Percentiles rank a stretch among this genome's conserved stretches.
These are phyloP conservation scores for Acanthosepion lycidas DNA, from an alignment of 2,888 invertebrate species.

Conservation along the genomic window DNA sequence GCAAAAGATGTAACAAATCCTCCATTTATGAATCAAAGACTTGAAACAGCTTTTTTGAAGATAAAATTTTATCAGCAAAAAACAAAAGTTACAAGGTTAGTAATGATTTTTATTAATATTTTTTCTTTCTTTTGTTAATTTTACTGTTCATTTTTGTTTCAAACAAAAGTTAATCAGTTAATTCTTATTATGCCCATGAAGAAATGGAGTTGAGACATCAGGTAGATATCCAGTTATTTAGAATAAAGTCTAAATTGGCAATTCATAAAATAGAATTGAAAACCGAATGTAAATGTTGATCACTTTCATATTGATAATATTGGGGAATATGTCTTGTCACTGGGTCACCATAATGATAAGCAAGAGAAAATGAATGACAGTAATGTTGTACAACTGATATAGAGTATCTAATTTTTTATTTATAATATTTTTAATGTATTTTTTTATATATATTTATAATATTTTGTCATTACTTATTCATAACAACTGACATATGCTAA, in stretches of 20 bases:
- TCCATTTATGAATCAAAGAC: constrained; percentile 65
- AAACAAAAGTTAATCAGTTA: neutral
- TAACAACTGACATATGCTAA: neutral
- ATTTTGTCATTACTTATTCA: neutral
- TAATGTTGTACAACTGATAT: neutral
- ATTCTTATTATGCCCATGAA: neutral
- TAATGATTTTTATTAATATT: neutral
- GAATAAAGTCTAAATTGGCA: neutral
- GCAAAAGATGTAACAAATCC: constrained; percentile 71
- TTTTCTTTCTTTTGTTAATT: neutral
- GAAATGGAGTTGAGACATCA: neutral
- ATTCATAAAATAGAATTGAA: neutral
- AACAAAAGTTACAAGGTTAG: neutral
- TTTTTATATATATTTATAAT: no score
- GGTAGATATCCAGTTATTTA: neutral
- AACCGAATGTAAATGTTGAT: neutral
- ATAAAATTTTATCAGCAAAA: neutral
- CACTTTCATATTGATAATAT: neutral
- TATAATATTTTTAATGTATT: no score
- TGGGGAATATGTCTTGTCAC: neutral
- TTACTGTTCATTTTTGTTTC: neutral
- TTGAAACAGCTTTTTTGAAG: constrained; percentile 68
- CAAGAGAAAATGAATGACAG: neutral
- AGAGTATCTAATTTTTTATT: neutral
- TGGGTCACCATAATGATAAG: neutral